These are phyloP conservation scores for Tachysurus vachellii DNA, from an alignment of 2,113 vertebrate genomes.

Conservation along the genomic window DNA sequence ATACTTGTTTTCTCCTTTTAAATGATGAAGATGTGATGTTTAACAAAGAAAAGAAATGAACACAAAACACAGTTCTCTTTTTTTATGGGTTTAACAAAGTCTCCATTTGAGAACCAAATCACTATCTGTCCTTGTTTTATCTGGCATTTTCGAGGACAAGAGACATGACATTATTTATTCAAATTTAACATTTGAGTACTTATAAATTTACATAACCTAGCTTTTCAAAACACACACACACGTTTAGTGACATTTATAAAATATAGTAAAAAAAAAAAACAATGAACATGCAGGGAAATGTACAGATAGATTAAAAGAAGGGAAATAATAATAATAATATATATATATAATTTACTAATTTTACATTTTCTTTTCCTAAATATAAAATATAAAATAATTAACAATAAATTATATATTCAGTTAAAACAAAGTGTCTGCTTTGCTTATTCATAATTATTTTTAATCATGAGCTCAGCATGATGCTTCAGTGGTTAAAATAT, in stretches of 20 bases:
- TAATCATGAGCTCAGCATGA: slow-evolving; percentile 39
- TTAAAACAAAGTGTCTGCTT: slow-evolving; percentile 41
- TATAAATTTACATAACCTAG: slow-evolving; percentile 15
- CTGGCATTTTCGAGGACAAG: slow-evolving; percentile 20
- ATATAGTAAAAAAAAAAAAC: neutral
- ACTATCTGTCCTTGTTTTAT: slow-evolving; percentile 16
- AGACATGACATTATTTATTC: slow-evolving; percentile 24
- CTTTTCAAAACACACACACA: neutral
- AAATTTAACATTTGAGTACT: slow-evolving; percentile 28
- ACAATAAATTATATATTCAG: slow-evolving; percentile 7
- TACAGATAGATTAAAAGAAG: neutral
- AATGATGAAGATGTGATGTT: neutral
- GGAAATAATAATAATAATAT: neutral
- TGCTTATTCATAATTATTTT: slow-evolving; percentile 47
- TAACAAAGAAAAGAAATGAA: neutral
- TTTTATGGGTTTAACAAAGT: neutral
- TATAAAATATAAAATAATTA: too few species aligned
- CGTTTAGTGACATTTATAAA: neutral
- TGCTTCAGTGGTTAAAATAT: slow-evolving; percentile 32
- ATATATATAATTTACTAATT: too few species aligned
- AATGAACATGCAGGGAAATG: neutral
- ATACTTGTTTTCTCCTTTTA: neutral
- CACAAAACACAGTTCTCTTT: neutral
- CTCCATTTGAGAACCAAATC: neutral
- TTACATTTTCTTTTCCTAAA: too few species aligned